These are phyloP conservation scores for Embidobia sp. DNA, from an alignment of 2,888 invertebrate genomes.

Conservation along the genomic window DNA sequence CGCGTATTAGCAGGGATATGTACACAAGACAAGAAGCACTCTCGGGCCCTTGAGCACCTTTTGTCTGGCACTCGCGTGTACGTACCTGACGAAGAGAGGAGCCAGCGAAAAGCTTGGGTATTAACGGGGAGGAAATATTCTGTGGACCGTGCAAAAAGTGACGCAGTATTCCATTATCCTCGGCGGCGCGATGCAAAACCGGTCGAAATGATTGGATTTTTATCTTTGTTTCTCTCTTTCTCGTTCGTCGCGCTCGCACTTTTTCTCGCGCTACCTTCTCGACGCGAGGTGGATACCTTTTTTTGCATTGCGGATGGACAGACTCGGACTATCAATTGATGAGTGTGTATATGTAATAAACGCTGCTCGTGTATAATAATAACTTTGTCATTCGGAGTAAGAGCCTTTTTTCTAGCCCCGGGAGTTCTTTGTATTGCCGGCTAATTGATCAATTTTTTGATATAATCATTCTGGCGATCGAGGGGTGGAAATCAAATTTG, in stretches of 20 bases:
- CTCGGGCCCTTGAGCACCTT: conserved; percentile 60
- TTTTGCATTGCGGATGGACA: conserved; percentile 58
- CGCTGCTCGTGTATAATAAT: conserved; percentile 52
- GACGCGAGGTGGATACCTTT: conserved; percentile 52
- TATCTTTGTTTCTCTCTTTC: conserved; percentile 70
- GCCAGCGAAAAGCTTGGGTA: conserved; percentile 69
- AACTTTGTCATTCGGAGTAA: conserved; percentile 51
- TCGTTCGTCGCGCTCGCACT: conserved; percentile 54
- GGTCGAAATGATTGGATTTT: conserved; percentile 80
- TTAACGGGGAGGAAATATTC: conserved; percentile 77
- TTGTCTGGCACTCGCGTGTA: conserved; percentile 56
- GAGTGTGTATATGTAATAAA: conserved; percentile 58
- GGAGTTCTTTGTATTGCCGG: background rate
- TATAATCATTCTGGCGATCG: background rate
- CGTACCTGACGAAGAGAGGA: conserved; percentile 65
- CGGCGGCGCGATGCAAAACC: conserved; percentile 77
- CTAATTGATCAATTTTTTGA: conserved; percentile 31
- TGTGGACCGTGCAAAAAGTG: conserved; percentile 76
- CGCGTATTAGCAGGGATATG: conserved; percentile 41
- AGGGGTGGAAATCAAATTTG: background rate
- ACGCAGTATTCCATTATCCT: conserved; percentile 78
- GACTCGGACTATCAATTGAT: conserved; percentile 62
- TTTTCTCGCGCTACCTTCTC: conserved; percentile 63
- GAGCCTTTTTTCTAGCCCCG: conserved; percentile 23
- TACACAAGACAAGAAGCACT: conserved; percentile 53